Evolutionary conservation across 2,113 vertebrate species (phyloP).

Genomic region (Mesoclemmys tuberculata): DNA sequence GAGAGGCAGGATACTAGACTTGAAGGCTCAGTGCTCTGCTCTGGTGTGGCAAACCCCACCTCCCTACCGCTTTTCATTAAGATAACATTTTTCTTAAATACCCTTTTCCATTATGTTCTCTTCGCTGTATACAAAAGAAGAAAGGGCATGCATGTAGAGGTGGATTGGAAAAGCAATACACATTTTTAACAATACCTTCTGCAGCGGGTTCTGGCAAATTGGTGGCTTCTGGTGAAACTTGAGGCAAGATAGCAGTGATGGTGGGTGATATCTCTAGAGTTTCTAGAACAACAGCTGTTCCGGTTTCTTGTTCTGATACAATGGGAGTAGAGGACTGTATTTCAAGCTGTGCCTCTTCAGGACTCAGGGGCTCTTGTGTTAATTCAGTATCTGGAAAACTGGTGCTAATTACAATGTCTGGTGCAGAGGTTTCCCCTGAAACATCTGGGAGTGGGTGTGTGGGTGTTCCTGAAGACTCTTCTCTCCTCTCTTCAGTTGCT

Average conservation of each 20-base stretch:
- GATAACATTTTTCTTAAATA: background rate
- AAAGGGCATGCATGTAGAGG: too few species aligned
- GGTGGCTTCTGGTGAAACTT: slow-evolving; percentile 63
- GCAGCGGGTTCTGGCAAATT: slow-evolving; percentile 35
- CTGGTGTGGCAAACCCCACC: background rate
- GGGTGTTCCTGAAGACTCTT: slow-evolving; percentile 55
- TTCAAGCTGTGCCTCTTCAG: slow-evolving; percentile 70
- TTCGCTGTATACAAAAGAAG: background rate
- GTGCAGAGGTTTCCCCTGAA: slow-evolving; percentile 69
- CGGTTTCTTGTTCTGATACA: slow-evolving; percentile 56
- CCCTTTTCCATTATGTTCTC: background rate
- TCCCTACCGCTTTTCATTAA: background rate
- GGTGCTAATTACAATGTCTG: slow-evolving; percentile 53
- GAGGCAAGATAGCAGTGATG: slow-evolving; percentile 44
- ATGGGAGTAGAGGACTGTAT: slow-evolving; percentile 45
- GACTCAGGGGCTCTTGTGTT: slow-evolving; percentile 42
- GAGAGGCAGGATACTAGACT: background rate
- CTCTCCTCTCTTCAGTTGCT: slow-evolving; percentile 66
- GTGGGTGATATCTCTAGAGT: slow-evolving; percentile 40
- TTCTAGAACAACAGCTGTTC: slow-evolving; percentile 37
- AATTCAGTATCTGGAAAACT: slow-evolving; percentile 66
- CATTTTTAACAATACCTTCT: slow-evolving; percentile 71
- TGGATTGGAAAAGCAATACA: background rate
- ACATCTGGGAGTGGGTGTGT: background rate
- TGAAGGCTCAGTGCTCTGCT: background rate